Evolutionary conservation across 2,888 invertebrate genomes (phyloP).

Genomic region (Choristoneura rosaceana): DNA sequence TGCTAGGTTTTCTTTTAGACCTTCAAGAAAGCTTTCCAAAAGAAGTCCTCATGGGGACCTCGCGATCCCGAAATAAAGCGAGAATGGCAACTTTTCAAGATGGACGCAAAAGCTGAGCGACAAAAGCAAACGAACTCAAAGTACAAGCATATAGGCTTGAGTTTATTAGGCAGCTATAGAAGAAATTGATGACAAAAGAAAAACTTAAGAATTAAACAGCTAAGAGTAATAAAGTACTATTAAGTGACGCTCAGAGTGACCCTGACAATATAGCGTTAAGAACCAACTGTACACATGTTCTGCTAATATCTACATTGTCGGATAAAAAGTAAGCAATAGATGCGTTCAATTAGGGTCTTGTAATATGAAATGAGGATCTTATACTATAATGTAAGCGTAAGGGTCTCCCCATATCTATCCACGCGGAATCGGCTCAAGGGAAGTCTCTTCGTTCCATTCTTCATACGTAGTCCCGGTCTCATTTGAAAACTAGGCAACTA

Average conservation of each 20-base stretch:
- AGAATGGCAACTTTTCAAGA: slow-evolving; percentile 10
- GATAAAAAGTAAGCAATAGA: neutral
- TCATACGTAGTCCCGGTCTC: too few relatives aligned
- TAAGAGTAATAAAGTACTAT: neutral
- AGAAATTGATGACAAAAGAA: neutral
- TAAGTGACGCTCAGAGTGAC: neutral
- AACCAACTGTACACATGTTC: too few relatives aligned
- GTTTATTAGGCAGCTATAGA: slow-evolving; percentile 9
- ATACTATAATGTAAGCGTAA: neutral
- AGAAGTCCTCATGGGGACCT: slow-evolving; percentile 15
- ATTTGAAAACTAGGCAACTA: too few relatives aligned
- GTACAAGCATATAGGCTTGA: neutral
- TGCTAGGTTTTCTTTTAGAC: neutral
- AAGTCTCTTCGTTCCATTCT: too few relatives aligned
- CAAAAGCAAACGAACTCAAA: neutral
- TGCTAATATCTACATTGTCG: too few relatives aligned
- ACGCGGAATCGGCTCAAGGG: too few relatives aligned
- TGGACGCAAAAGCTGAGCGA: slow-evolving; percentile 2
- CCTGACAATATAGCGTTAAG: neutral
- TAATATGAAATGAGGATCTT: neutral
- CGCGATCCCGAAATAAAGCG: neutral
- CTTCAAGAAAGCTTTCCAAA: slow-evolving; percentile 9
- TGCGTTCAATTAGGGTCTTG: neutral
- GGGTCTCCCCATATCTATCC: neutral
- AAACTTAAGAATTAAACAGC: neutral